Evolutionary conservation across 1,140 invertebrate genomes (phyloP), one percentile per base, ranked within the genome.

Genomic region (Drosophila busckii): DNA sequence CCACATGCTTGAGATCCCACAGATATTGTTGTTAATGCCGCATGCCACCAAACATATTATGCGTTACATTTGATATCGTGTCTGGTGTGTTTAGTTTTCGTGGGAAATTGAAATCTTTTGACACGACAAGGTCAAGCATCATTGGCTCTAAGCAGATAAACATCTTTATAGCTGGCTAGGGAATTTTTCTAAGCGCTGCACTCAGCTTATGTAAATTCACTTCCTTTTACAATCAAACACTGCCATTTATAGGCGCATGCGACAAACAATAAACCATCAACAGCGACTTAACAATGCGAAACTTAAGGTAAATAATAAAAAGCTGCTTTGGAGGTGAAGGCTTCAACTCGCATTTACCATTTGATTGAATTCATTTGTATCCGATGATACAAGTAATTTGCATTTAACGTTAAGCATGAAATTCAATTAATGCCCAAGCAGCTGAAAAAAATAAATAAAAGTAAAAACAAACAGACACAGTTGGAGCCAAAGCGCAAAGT

Each of bases 321-420:
- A 29, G 38, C 26, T 17, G 17, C 31, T 69, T 65, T 53, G 73
- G 56, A 82, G 65, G 76, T 55, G 59, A 78, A 69, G 50, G 65
- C 45, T 48, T 66, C 54, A 12, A 40, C 44, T 40, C 48, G 64
- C 53, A n/a, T n/a, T n/a, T n/a, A n/a, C n/a, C n/a, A n/a, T n/a
- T n/a, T n/a, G n/a, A n/a, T n/a, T n/a, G n/a, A n/a, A n/a, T n/a
- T n/a, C n/a, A n/a, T n/a, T n/a, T n/a, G n/a, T n/a, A n/a, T n/a
- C n/a, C n/a, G n/a, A n/a, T n/a, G n/a, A 80, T 82, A 75, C 75
- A 65, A 34, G 55, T 61, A 55, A 80, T 80, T 80, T 80, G 75
- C 75, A 80, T 80, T 80, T 73, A 60, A 22, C 49, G 40, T 32
- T 12, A 10, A 19, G 38, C 54, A 67, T 73, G 63, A 78, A 60